Evolutionary conservation across 2,797 vertebrate genomes (phyloP).

Genomic region (Sebastes vulpes): DNA sequence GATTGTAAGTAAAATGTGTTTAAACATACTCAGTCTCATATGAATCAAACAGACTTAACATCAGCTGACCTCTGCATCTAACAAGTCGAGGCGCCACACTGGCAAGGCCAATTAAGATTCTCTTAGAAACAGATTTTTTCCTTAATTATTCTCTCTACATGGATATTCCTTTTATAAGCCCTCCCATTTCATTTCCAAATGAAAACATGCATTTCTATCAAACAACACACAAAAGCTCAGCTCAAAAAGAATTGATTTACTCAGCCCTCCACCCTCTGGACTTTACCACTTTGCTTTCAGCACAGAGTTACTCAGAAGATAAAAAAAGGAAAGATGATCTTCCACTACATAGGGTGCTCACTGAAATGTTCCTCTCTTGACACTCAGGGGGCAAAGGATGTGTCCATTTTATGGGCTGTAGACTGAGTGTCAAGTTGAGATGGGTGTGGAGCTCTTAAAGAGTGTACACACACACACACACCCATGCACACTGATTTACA

Average conservation of each 20-base stretch:
- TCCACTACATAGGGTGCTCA: background rate
- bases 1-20: background rate
- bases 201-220: constrained; percentile 23
- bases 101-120: constrained; percentile 15
- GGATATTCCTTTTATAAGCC: constrained; percentile 31
- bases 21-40: background rate
- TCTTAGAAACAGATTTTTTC: background rate
- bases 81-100: background rate
- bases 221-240: constrained; percentile 17
- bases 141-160: constrained; percentile 34
- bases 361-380: constrained; percentile 8
- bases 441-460: background rate
- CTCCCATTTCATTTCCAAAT: constrained; percentile 15
- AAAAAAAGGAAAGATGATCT: background rate
- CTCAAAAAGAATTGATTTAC: constrained; percentile 40
- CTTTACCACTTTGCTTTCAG: constrained; percentile 17
- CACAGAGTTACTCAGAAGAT: background rate
- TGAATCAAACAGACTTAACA: constrained; percentile 6
- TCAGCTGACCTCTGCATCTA: constrained; percentile 1
- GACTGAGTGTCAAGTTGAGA: constrained; percentile 7
- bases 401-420: background rate
- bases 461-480: background rate
- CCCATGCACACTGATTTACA: background rate
- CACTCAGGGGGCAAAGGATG: background rate
- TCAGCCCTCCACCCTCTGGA: constrained; percentile 8